A percentile compares a stretch with the other conserved stretches of the same genome.
phyloP scores from a whole-genome alignment of 1,140 invertebrate species.

The Tetraneura akinire region DNA sequence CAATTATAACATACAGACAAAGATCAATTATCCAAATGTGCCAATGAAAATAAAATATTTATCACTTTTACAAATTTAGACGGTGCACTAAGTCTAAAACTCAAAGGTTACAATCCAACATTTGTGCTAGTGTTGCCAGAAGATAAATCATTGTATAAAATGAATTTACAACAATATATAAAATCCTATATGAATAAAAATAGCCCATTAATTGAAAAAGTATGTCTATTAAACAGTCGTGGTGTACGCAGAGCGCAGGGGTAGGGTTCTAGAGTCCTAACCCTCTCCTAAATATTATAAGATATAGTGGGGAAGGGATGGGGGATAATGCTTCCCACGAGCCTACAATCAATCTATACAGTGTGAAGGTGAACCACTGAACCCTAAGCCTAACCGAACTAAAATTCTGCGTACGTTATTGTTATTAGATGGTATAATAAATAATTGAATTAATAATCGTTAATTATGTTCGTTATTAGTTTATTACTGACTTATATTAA shows the following conservation, averaged over 20 bases:
- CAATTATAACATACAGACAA: too few species aligned
- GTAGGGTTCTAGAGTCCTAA: background rate
- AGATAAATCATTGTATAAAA: background rate
- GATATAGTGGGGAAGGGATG: too few species aligned
- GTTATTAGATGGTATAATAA: too few species aligned
- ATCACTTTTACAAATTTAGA: conserved; percentile 36
- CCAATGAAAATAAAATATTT: conserved; percentile 19
- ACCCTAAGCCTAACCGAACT: too few species aligned
- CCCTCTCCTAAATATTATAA: too few species aligned
- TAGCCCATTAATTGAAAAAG: background rate
- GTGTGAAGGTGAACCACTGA: too few species aligned
- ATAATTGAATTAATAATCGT: too few species aligned
- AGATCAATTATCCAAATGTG: conserved; percentile 21
- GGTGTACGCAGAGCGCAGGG: background rate
- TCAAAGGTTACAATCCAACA: conserved; percentile 20
- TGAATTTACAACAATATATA: background rate
- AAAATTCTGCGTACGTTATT: too few species aligned
- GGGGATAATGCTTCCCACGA: too few species aligned
- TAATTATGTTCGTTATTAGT: too few species aligned
- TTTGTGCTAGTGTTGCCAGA: conserved; percentile 23
- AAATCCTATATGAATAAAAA: background rate
- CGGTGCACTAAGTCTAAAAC: conserved; percentile 15
- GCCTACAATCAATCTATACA: too few species aligned
- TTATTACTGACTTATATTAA: too few species aligned
- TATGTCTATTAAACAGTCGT: background rate